phyloP scores from a whole-genome alignment of 2,888 invertebrate genomes.

The Latheticus oryzae region DNA sequence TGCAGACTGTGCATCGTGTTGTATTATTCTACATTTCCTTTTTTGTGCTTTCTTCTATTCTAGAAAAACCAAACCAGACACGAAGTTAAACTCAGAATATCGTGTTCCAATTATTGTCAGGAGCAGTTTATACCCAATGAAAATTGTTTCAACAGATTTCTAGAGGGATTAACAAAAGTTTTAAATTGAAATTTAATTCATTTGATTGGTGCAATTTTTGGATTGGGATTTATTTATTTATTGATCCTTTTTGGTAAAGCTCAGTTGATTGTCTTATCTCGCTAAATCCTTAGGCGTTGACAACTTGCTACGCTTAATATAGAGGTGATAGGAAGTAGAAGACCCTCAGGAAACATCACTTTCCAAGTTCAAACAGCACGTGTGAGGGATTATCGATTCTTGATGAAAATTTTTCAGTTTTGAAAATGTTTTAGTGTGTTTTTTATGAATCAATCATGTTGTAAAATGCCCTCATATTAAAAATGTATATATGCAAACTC shows the following conservation, averaged over 20 bases:
- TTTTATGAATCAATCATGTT: constrained; percentile 53
- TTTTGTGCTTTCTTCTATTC: constrained; percentile 38
- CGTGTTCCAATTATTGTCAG: constrained; percentile 28
- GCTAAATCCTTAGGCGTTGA: constrained; percentile 50
- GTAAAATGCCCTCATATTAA: constrained; percentile 48
- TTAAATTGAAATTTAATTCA: background rate
- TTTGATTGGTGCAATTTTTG: too few relatives aligned
- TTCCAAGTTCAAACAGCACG: constrained; percentile 3
- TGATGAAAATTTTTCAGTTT: background rate
- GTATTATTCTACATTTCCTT: constrained; percentile 46
- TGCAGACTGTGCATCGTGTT: constrained; percentile 54
- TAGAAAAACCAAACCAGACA: constrained; percentile 22
- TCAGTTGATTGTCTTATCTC: constrained; percentile 54
- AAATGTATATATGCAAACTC: constrained; percentile 59
- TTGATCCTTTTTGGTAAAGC: constrained; percentile 52
- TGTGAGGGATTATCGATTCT: background rate
- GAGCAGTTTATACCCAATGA: constrained; percentile 24
- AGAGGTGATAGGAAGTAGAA: constrained; percentile 24
- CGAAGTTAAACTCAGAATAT: constrained; percentile 31
- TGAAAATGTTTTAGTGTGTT: constrained; percentile 3
- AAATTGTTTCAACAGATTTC: constrained; percentile 21
- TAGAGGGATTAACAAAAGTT: constrained; percentile 1
- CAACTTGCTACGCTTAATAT: constrained; percentile 37
- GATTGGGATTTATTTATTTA: constrained; percentile 19
- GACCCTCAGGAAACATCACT: constrained; percentile 4